Evolutionary conservation across 1,140 invertebrate species (phyloP).

Genomic region (Drosophila miranda): DNA sequence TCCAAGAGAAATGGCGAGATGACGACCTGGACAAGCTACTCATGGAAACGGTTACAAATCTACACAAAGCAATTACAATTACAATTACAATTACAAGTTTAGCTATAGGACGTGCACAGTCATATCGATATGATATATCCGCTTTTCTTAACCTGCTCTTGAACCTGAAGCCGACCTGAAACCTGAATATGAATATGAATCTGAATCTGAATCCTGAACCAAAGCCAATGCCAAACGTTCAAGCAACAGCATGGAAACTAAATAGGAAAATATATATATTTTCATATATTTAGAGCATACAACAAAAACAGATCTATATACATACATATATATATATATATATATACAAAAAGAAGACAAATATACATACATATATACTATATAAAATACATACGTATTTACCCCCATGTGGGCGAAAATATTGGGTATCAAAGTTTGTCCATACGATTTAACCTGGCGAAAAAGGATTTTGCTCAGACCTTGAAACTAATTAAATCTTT

Average conservation of each 20-base stretch:
- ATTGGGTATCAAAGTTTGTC: too few species aligned
- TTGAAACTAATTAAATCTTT: too few species aligned
- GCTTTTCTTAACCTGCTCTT: constrained; percentile 17
- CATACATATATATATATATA: constrained; percentile 24
- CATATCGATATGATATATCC: constrained; percentile 3
- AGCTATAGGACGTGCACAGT: not conserved
- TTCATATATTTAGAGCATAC: constrained; percentile 58
- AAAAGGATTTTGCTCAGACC: too few species aligned
- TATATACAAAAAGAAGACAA: constrained; percentile 26
- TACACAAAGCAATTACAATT: constrained; percentile 33
- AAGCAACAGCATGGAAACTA: constrained; percentile 26
- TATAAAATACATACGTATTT: not conserved
- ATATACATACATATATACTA: constrained; percentile 53
- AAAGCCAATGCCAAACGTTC: constrained; percentile 38
- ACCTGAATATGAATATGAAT: constrained; percentile 10
- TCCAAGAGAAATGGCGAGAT: not conserved
- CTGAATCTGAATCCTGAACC: constrained; percentile 11
- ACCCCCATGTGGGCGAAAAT: too few species aligned
- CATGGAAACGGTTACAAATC: constrained; percentile 44
- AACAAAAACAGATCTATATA: constrained; percentile 35
- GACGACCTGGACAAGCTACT: constrained; percentile 28
- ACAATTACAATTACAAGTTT: constrained; percentile 19
- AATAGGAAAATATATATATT: constrained; percentile 53
- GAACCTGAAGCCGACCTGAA: constrained; percentile 16
- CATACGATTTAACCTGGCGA: too few species aligned